Evolutionary conservation across 2,797 vertebrate species (phyloP).

Genomic region (Darevskia mixta): DNA sequence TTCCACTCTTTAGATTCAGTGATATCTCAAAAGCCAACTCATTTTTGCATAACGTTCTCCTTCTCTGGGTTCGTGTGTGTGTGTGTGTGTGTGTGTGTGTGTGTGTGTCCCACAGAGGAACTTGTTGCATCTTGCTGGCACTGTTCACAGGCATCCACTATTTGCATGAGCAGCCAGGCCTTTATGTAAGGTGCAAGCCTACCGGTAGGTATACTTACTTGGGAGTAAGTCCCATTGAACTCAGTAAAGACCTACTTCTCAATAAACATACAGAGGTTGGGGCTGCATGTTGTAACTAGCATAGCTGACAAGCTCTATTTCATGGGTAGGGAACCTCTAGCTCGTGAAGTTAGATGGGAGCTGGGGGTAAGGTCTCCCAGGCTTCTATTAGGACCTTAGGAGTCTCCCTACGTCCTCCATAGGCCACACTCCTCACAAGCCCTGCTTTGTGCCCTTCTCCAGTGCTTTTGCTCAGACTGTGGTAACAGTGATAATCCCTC

Average conservation of each 20-base stretch:
- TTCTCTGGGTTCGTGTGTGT: neutral
- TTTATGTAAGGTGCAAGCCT: neutral
- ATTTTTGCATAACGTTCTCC: constrained; percentile 1
- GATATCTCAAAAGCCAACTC: too few relatives aligned
- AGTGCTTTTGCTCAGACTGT: too few relatives aligned
- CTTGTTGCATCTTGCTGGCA: neutral
- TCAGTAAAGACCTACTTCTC: neutral
- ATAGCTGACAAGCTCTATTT: constrained; percentile 57
- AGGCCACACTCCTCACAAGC: too few relatives aligned
- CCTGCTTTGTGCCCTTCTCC: too few relatives aligned
- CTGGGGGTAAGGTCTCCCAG: too few relatives aligned
- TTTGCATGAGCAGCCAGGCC: neutral
- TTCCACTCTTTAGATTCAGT: neutral
- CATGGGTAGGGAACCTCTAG: neutral
- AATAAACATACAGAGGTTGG: neutral
- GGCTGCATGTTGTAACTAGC: neutral
- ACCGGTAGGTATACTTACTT: neutral
- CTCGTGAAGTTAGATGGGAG: too few relatives aligned
- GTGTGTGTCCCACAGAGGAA: too few relatives aligned
- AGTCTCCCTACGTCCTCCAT: too few relatives aligned
- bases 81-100: too few relatives aligned
- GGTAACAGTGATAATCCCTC: too few relatives aligned
- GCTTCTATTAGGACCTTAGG: too few relatives aligned
- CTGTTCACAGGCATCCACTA: constrained; percentile 3
- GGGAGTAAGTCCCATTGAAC: neutral